Base-by-base conservation (phyloP, 2,888 invertebrate genomes). In the Strigamia transsilvanica region DNA sequence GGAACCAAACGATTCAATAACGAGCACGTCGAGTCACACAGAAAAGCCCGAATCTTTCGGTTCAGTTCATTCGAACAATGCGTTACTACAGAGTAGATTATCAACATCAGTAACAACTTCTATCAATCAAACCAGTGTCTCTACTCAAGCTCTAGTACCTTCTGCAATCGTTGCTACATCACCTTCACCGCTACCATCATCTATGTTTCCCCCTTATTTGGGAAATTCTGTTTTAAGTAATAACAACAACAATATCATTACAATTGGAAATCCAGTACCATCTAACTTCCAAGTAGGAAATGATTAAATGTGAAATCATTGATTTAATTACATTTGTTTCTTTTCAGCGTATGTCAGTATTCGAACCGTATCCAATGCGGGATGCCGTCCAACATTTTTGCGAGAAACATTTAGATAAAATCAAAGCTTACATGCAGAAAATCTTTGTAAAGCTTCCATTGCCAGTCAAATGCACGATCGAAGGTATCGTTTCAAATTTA, bases 361-460 rank as follows among this genome's bases (percentile, higher is more conserved):
- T 95, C 88, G 95, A 95, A 88, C 95, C 95, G 4, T 95, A 94
- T 86, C 94, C 94, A n/a, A 94, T 95, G 94, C 88, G 94, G 32
- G 95, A 95, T 87, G 94, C 95, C 0, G 95, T 98, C 61, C 96
- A 96, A 87, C 96, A 97, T 88, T 98, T 98, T 89, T 97, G 97
- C 88, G 97, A 97, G 88, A 97, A 98, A 88, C 96, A 98, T 87
- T 89, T 96, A 84, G 93, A 94, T 85, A 97, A 96, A 87, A 97
- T 98, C 82, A 94, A 95, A 88, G 91, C 92, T 23, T 98, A 95
- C 86, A 96, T 98, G 93, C 94, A 94, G 85, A 94, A 94, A 86
- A 92, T 97, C 6, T 93, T 93, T 38, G 90, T 94, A 83, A 91
- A 93, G 86, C 91, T 97, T 86, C 97, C 97, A 15, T 93, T 97